These are phyloP conservation scores for Brachyptera risi DNA, from an alignment of 2,888 invertebrate species.

Conservation along the genomic window DNA sequence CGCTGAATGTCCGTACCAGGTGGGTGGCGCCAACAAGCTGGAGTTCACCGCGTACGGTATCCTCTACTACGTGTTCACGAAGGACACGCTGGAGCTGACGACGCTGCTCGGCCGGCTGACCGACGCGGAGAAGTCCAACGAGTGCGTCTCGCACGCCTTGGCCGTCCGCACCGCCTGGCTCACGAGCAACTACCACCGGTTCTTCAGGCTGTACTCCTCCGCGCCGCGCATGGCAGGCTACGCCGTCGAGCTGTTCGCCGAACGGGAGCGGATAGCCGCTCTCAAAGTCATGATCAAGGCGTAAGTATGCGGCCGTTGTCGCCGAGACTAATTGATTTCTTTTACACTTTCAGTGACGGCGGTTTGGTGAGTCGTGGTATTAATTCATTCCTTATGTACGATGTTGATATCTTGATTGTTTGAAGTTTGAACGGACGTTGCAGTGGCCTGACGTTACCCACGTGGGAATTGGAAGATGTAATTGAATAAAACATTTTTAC, in stretches of 20 bases:
- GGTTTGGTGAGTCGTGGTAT: too few relatives aligned
- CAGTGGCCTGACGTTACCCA: too few relatives aligned
- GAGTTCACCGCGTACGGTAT: slow-evolving; percentile 97
- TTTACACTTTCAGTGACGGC: too few relatives aligned
- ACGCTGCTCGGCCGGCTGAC: slow-evolving; percentile 82
- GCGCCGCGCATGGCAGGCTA: slow-evolving; percentile 96
- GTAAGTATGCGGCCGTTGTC: too few relatives aligned
- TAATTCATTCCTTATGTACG: too few relatives aligned
- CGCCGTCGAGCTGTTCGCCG: slow-evolving; percentile 97
- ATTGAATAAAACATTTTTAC: too few relatives aligned
- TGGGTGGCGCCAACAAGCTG: slow-evolving; percentile 67
- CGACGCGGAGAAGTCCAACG: slow-evolving; percentile 70
- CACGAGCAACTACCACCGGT: slow-evolving; percentile 84
- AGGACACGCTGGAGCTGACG: slow-evolving; percentile 92
- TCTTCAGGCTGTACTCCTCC: slow-evolving; percentile 84
- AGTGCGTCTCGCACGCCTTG: slow-evolving; percentile 80
- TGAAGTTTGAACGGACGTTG: too few relatives aligned
- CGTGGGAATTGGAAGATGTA: too few relatives aligned
- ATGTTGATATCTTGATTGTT: too few relatives aligned
- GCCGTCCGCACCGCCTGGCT: slow-evolving; percentile 91
- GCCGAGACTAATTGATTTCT: too few relatives aligned
- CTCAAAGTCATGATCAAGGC: slow-evolving; percentile 91
- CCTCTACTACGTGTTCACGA: slow-evolving; percentile 96
- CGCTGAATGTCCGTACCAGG: too few relatives aligned
- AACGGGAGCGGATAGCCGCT: slow-evolving; percentile 88